Evolutionary conservation across 2,797 vertebrate species (phyloP), one percentile per base, ranked within the genome.

Genomic region (Thamnophis elegans): DNA sequence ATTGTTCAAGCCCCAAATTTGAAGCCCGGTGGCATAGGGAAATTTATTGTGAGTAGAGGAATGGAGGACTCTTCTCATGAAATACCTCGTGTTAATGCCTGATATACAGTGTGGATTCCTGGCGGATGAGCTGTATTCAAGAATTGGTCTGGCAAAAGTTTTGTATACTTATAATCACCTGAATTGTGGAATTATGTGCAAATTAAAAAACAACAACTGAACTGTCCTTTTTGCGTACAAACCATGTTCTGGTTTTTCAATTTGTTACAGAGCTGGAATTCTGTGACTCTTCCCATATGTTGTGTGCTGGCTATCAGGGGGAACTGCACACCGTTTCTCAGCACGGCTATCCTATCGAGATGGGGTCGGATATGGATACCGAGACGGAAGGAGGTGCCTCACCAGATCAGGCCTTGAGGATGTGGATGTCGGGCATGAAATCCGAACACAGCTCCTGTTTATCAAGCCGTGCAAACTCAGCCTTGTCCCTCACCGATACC

Each of bases 371-470:
- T n/a, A 98, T 98, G 95, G 99, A 99, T 96, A 99, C 98, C 0
- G 99, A 99, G 96, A 99, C 98, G 0, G 99, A 99, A 96, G 99
- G 98, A 0, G 99, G 97, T 1, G 97, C 98, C 0, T 99, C 99
- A 6, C 98, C 99, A 0, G 98, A 99, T 89, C 99, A 98, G 6
- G 98, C 98, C 89, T 97, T 99, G 95, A 98, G 98, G 97, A 98
- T 99, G 98, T 99, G 99, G 99, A 98, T 99, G 98, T 98, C 98
- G 26, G 99, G 99, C 55, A 98, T 99, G 96, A 99, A 99, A 96
- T 99, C 99, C 0, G 98, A 99, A 94, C 99, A 99, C 95, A 99
- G 99, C 95, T 99, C 99, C 91, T 99, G 99, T 91, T 97, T 99
- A 94, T 99, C 99, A 0, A 99, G 99, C 97, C 98, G 99, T 3